Conservation (phyloP, 2,888 invertebrate genomes). For the Dascillus cervinus region DNA sequence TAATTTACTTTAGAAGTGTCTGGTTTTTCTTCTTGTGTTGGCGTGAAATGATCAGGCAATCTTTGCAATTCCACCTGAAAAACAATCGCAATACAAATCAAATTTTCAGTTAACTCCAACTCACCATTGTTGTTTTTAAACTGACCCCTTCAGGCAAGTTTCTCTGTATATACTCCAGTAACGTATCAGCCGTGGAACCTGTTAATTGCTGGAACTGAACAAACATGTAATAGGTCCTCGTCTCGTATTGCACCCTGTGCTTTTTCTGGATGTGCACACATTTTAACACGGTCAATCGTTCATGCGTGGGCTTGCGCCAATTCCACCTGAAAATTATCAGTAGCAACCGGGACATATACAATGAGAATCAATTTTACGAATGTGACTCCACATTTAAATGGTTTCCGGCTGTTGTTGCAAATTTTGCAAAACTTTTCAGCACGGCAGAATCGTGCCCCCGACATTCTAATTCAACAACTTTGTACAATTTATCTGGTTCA, state of each 20-base stretch:
- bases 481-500: slow-evolving; percentile 70
- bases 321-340: slow-evolving; percentile 66
- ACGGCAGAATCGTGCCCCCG: slow-evolving; percentile 83
- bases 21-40: not conserved
- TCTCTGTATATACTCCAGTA: slow-evolving; percentile 90
- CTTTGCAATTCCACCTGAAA: slow-evolving; percentile 29
- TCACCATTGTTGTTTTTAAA: slow-evolving; percentile 77
- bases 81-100: slow-evolving; percentile 1
- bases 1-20: no score
- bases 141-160: slow-evolving; percentile 97
- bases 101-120: slow-evolving; percentile 1
- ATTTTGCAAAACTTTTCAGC: slow-evolving; percentile 79
- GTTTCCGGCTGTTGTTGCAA: slow-evolving; percentile 70
- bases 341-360: no score
- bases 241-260: slow-evolving; percentile 92
- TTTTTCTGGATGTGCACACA: slow-evolving; percentile 89
- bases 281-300: slow-evolving; percentile 74
- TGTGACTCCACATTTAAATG: slow-evolving; percentile 72
- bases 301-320: slow-evolving; percentile 62
- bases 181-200: slow-evolving; percentile 91
- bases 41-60: slow-evolving; percentile 26
- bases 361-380: slow-evolving; percentile 46
- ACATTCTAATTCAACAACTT: slow-evolving; percentile 76
- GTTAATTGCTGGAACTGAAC: slow-evolving; percentile 79
- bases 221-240: slow-evolving; percentile 83